A percentile compares a stretch with the other conserved stretches of the same genome.
Conservation (phyloP, 2,888 invertebrate species). For the Lasius platythorax region DNA sequence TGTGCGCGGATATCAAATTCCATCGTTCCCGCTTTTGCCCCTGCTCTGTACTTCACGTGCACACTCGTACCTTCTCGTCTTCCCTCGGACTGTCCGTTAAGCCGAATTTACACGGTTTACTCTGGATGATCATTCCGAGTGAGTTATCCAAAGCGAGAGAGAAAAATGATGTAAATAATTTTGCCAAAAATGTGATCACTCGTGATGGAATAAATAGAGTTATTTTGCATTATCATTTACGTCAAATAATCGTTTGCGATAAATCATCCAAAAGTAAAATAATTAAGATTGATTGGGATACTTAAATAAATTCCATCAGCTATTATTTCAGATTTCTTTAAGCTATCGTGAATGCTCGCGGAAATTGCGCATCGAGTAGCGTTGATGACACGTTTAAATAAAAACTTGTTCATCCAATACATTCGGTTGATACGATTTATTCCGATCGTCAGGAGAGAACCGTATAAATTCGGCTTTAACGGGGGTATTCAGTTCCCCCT, state of each 20-base stretch:
- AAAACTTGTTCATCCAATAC: constrained; percentile 16
- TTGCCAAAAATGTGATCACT: constrained; percentile 3
- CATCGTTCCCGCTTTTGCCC: constrained; percentile 59
- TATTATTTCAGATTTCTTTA: neutral
- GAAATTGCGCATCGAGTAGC: neutral
- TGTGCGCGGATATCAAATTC: constrained; percentile 80
- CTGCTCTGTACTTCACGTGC: constrained; percentile 66
- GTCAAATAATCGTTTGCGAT: neutral
- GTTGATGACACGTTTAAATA: constrained; percentile 9
- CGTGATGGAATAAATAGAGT: neutral
- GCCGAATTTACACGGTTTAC: constrained; percentile 49
- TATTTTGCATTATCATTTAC: neutral
- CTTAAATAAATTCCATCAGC: neutral
- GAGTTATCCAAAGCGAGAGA: constrained; percentile 10
- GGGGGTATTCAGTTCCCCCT: constrained; percentile 54
- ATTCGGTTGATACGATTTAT: neutral
- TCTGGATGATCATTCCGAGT: constrained; percentile 26
- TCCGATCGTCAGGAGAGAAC: constrained; percentile 14
- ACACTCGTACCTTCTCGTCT: constrained; percentile 51
- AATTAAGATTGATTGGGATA: constrained; percentile 3
- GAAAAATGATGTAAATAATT: neutral
- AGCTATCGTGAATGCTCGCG: neutral
- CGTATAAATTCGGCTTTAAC: constrained; percentile 49
- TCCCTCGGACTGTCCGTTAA: constrained; percentile 45
- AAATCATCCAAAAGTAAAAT: neutral